Evolutionary conservation across 2,888 invertebrate genomes (phyloP), one percentile per base, ranked within the genome.

Genomic region (Plebejus melissa): DNA sequence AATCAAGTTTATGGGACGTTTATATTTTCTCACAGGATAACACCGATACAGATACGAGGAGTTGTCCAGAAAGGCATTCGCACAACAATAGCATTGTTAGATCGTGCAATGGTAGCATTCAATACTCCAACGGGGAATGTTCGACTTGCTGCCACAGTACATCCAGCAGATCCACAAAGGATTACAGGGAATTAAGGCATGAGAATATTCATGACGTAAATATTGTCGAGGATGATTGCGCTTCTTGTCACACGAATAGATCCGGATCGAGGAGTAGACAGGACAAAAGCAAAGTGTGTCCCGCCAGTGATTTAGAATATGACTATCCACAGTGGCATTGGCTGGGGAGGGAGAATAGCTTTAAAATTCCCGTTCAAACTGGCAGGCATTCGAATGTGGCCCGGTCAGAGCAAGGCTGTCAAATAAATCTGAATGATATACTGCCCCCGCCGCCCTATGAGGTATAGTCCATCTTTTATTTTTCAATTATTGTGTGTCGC

Each of bases 381-480:
- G 84, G 90, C 82, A 88, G 92, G 87, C 90, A 92, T 86, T 91
- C 92, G 84, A 91, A 89, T 82, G 89, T 90, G 82, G 88, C 90
- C 83, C 89, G 90, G 85, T 91, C 92, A 83, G 93, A 93, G 82
- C 93, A 92, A 84, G 90, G 93, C 86, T 93, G 93, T 90, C 94
- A 94, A 89, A 91, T 94, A 84, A 95, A 95, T 89, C 95, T 95
- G 90, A 95, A 95, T 88, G 95, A 95, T 88, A 95, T 95, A 94
- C 85, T 95, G 81, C 95, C 95, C 77, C 95, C 95, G 80, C 95
- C 95, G 69, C 95, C 95, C 80, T 95, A 95, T 86, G 95, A 95
- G 92, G 93, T 93, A 75, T 70, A 77, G 77, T 74, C 84, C 85
- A 82, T 83, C 72, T 50, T 77, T 76, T 76, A 75, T 54, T 7